Conservation (phyloP, 2,113 vertebrate genomes). For the Rynchops niger region DNA sequence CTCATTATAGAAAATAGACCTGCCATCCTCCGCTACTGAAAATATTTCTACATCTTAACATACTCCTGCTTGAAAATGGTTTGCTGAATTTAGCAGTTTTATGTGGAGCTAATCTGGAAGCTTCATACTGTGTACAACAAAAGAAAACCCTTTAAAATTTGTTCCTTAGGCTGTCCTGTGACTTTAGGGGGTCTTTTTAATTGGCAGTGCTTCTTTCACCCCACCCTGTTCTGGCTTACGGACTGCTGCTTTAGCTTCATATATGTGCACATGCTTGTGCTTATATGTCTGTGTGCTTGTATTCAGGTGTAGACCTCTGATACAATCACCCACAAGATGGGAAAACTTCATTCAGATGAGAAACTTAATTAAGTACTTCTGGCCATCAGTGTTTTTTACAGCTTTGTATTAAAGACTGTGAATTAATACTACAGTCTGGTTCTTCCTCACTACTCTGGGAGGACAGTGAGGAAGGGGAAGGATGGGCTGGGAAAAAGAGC, state of each 20-base stretch:
- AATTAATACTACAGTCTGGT: neutral
- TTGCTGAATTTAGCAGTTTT: neutral
- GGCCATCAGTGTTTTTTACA: neutral
- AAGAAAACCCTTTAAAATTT: neutral
- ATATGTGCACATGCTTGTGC: too few relatives aligned
- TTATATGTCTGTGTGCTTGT: neutral
- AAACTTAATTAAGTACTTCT: neutral
- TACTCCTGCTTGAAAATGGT: neutral
- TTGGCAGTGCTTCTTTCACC: conserved; percentile 9
- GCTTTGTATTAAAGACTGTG: neutral
- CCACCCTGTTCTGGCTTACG: neutral
- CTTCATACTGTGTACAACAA: neutral
- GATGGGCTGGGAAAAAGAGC: neutral
- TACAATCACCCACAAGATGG: neutral
- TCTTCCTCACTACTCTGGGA: neutral
- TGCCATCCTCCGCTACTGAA: neutral
- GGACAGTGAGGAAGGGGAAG: neutral
- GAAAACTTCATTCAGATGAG: neutral
- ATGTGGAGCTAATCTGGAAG: neutral
- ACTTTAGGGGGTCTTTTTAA: conserved; percentile 43
- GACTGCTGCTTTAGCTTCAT: neutral
- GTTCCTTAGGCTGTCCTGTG: neutral
- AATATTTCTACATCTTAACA: neutral
- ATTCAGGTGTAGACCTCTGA: neutral
- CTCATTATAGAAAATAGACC: conserved; percentile 43